These are phyloP conservation scores for Acinonyx jubatus DNA, from an alignment of 2,113 vertebrate species.

Conservation along the genomic window DNA sequence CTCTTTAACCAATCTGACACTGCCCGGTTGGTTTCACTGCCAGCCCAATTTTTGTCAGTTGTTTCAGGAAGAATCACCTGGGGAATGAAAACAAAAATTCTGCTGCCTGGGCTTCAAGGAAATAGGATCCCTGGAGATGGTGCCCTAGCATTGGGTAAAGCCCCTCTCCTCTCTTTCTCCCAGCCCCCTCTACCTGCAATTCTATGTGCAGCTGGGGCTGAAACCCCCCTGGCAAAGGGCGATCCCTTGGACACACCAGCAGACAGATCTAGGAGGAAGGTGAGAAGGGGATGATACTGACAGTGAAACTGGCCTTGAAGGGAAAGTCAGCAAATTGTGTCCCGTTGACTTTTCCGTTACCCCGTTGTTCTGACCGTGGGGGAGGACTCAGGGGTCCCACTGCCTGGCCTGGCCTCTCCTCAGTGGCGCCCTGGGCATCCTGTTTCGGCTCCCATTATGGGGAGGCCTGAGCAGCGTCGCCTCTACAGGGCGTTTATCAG, in stretches of 20 bases:
- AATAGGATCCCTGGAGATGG: not conserved
- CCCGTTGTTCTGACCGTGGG: not conserved
- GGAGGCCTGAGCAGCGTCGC: fast-evolving
- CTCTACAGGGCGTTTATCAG: not conserved
- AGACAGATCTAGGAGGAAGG: not conserved
- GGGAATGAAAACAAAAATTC: not conserved
- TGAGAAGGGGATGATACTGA: not conserved
- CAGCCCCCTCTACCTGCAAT: not conserved
- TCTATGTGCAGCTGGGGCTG: not conserved
- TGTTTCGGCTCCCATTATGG: not conserved
- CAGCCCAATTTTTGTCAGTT: not conserved
- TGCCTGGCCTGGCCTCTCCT: not conserved
- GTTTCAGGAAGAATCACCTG: not conserved
- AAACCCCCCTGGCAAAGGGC: not conserved
- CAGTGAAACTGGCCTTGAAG: not conserved
- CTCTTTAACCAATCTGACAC: not conserved
- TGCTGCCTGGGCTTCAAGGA: not conserved
- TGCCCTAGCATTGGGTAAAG: not conserved
- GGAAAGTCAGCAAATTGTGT: not conserved
- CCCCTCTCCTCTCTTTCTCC: not conserved
- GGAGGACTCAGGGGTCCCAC: not conserved
- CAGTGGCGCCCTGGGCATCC: not conserved
- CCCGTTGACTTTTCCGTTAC: not conserved
- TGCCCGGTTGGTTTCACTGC: not conserved
- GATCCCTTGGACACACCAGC: not conserved